Base-by-base conservation (phyloP, 2,113 vertebrate species). In the Oncorhynchus nerka region DNA sequence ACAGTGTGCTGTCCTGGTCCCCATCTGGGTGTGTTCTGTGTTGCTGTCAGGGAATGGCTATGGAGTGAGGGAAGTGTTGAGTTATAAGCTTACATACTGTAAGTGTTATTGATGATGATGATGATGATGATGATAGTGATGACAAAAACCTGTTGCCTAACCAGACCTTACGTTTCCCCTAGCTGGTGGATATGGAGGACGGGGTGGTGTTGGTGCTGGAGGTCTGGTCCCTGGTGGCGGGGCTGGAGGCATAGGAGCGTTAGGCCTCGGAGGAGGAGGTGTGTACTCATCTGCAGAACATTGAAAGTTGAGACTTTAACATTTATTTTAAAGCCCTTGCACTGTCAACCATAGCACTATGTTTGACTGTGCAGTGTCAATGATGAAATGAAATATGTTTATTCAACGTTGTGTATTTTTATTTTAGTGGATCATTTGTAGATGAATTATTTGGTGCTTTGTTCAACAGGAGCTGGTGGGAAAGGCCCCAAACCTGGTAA, bases 401-500 rank as follows among this genome's bases (percentile, higher is more conserved):
- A n/a, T 62, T 61, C 4, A n/a, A 19, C 19, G 4, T 16, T 7
- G 1, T 12, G 15, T 8, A 9, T 20, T n/a, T 62, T 7, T 62
- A 55, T 62, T 22, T 62, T 62, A 62, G n/a, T 62, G n/a, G 1
- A 62, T n/a, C 6, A 20, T 62, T 3, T 28, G 22, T 68, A 15
- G 20, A 7, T 48, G 51, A 3, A 59, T 61, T n/a, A 20, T 45
- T 24, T 45, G 4, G 69, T 70, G 39, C 26, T 81, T 77, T 75
- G 13, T 75, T 71, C 34, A 75, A 68, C 70, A 91, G 90, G 89
- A 68, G 86, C 84, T 68, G 89, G 87, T 75, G 90, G 82, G 64
- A 92, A 92, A n/a, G 64, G 71, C 28, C 91, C 85, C 39, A 92
- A 89, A 87, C 89, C 87, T 81, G 89, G 90, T 91, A 79, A 77